These are phyloP conservation scores for Mimumesa dahlbomi DNA, from an alignment of 2,888 invertebrate genomes.

Conservation along the genomic window DNA sequence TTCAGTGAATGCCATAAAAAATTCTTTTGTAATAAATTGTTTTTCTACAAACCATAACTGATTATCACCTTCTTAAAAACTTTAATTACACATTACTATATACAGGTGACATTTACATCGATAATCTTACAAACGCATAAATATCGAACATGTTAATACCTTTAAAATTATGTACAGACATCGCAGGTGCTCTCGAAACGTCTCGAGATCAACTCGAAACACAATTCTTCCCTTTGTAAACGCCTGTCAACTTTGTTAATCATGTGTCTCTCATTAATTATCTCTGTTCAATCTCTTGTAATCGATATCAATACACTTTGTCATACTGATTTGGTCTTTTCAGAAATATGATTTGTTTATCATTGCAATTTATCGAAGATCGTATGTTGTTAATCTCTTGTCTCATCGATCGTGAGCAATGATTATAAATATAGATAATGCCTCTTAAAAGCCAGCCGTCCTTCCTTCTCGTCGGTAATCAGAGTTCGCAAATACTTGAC, in stretches of 20 bases:
- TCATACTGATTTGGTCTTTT: background rate
- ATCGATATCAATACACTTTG: background rate
- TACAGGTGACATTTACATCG: background rate
- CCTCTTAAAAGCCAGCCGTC: constrained; percentile 66
- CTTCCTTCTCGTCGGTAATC: constrained; percentile 75
- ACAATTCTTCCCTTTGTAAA: background rate
- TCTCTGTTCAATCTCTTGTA: no score
- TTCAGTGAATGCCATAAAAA: background rate
- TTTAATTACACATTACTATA: background rate
- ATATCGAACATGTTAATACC: constrained; percentile 7
- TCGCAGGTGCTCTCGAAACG: background rate
- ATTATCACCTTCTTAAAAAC: background rate
- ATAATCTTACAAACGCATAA: background rate
- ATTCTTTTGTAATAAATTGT: constrained; percentile 31
- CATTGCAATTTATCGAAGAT: no score
- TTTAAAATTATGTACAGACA: constrained; percentile 1
- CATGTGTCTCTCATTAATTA: no score
- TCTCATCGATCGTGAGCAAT: background rate
- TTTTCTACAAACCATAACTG: constrained; percentile 8
- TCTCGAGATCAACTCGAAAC: background rate
- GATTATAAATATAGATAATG: background rate
- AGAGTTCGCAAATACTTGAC: constrained; percentile 72
- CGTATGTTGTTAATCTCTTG: background rate
- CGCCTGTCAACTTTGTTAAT: background rate
- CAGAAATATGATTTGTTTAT: background rate